A percentile compares a stretch with the other conserved stretches of the same genome.
phyloP scores from a whole-genome alignment of 2,888 invertebrate genomes.

The Theodoxus fluviatilis region DNA sequence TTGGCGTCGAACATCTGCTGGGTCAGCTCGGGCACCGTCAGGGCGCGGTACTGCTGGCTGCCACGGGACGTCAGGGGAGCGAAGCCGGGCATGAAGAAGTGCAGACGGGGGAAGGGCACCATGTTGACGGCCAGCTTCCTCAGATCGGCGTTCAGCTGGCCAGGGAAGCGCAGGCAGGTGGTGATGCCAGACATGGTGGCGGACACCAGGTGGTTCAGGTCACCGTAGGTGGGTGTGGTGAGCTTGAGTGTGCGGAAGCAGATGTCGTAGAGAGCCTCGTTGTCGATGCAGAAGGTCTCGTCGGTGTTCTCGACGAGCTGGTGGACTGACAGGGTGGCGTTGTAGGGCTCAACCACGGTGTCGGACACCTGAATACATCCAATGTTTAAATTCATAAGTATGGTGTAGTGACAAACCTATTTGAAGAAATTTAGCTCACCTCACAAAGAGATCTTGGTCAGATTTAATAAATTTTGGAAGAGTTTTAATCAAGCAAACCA shows the following conservation, averaged over 20 bases:
- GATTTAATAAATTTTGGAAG: no score
- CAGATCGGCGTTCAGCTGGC: constrained; percentile 37
- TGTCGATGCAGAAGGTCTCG: constrained; percentile 23
- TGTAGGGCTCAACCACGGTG: constrained; percentile 22
- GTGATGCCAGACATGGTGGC: constrained; percentile 31
- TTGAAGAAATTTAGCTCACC: no score
- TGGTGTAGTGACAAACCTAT: no score
- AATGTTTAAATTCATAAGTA: no score
- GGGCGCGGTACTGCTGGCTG: constrained; percentile 62
- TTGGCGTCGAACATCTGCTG: constrained; percentile 88
- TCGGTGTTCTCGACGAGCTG: constrained; percentile 23
- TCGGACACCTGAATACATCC: constrained; percentile 65
- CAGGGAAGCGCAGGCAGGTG: constrained; percentile 30
- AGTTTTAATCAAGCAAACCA: no score
- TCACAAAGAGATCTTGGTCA: no score
- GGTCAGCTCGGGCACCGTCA: constrained; percentile 62
- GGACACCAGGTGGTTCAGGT: constrained; percentile 31
- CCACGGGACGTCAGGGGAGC: constrained; percentile 61
- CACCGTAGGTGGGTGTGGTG: constrained; percentile 31
- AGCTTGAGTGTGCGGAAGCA: constrained; percentile 29
- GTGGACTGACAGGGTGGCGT: constrained; percentile 19
- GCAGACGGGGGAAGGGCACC: constrained; percentile 61
- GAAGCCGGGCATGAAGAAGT: constrained; percentile 79
- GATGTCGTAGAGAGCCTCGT: constrained; percentile 25
- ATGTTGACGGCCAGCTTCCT: constrained; percentile 50